These are phyloP conservation scores for Danio tinwini DNA, from an alignment of 2,797 vertebrate genomes.

Conservation along the genomic window DNA sequence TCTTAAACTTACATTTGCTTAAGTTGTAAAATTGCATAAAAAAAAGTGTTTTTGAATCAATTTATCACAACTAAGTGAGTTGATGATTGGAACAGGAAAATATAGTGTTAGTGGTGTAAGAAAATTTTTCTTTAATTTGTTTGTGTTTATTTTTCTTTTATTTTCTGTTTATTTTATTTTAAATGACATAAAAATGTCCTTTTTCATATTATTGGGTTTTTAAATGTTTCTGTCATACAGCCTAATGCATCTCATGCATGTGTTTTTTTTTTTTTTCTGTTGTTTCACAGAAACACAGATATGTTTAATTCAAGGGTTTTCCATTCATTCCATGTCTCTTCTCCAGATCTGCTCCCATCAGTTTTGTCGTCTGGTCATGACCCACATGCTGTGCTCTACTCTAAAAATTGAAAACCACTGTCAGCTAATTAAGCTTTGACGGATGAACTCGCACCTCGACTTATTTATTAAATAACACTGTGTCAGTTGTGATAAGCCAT, in stretches of 20 bases:
- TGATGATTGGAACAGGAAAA: background rate
- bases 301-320: background rate
- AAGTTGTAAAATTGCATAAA: too few species aligned
- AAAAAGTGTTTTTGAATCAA: background rate
- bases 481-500: slow-evolving; percentile 4
- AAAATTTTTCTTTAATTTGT: background rate
- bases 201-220: background rate
- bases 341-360: background rate
- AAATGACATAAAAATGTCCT: background rate
- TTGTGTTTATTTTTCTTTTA: too few species aligned
- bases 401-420: background rate
- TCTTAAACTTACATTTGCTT: too few species aligned
- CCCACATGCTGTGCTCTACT: background rate
- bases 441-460: slow-evolving; percentile 5
- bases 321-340: background rate
- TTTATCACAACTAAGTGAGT: background rate
- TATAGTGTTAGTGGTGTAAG: background rate
- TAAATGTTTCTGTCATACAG: background rate
- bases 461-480: slow-evolving; percentile 19
- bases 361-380: background rate
- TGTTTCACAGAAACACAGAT: background rate
- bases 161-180: background rate
- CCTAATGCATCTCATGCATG: too few species aligned
- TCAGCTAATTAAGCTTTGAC: slow-evolving; percentile 3
- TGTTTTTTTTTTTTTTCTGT: background rate